Conservation (phyloP, 2,888 invertebrate genomes). For the Ischnura elegans region DNA sequence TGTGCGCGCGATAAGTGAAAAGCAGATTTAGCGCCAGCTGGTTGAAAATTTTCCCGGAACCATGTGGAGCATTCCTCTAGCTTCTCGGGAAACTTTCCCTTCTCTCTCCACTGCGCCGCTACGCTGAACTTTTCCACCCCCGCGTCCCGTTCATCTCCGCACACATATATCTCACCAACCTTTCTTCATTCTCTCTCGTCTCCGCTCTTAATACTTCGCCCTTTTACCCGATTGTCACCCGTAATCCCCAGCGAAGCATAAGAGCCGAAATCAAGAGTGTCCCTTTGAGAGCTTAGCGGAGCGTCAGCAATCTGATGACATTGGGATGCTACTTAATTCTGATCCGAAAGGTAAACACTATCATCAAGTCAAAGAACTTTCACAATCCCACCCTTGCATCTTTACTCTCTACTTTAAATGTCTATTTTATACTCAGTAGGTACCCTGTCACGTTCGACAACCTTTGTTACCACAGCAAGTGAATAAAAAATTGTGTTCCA, state of each 20-base stretch:
- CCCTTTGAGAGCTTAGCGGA: neutral
- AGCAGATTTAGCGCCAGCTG: slow-evolving; percentile 24
- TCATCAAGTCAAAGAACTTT: too few relatives aligned
- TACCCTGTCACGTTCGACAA: too few relatives aligned
- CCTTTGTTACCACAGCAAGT: too few relatives aligned
- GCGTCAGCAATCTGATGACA: too few relatives aligned
- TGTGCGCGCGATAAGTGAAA: slow-evolving; percentile 42
- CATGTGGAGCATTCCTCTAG: neutral
- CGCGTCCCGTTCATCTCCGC: neutral
- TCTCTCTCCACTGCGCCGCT: neutral
- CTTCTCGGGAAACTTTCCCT: slow-evolving; percentile 24
- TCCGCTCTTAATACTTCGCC: neutral
- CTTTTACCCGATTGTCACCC: too few relatives aligned
- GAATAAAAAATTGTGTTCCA: too few relatives aligned
- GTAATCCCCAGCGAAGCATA: neutral
- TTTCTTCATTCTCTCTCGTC: neutral
- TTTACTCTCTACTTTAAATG: too few relatives aligned
- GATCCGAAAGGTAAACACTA: too few relatives aligned
- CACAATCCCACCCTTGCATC: too few relatives aligned
- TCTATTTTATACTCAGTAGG: too few relatives aligned
- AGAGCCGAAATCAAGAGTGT: neutral
- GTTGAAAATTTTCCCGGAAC: slow-evolving; percentile 31
- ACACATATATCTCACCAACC: neutral
- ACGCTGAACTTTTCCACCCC: neutral
- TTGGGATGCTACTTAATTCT: too few relatives aligned